Evolutionary conservation across 2,113 vertebrate species (phyloP), one percentile per base, ranked within the genome.

Genomic region (Tachycineta bicolor): DNA sequence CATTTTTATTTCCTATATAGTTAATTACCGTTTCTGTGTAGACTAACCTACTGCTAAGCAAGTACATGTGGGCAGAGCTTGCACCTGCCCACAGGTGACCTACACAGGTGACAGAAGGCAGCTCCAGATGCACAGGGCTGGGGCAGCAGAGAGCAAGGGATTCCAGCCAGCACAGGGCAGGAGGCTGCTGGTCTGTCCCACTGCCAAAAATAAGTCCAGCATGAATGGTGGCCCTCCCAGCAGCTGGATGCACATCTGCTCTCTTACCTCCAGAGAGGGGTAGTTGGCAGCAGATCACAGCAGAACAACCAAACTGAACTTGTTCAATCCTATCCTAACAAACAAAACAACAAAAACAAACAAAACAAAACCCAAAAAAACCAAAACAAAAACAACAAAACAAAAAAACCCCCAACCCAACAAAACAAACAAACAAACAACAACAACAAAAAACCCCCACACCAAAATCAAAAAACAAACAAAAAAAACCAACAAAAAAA

Each of bases 221-320:
- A 47, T 2, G 5, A 91, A 53, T 0, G 3, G 21, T 3, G 14
- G 59, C 26, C 37, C 0, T 2, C 28, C 5, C 31, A 69, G 47
- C 50, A 91, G 46, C 3, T 0, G 39, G 43, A 53, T 18, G 25
- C 15, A 6, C 3, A 3, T 43, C 55, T 44, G 58, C 20, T 26
- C 37, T 68, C 37, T 34, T 80, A 56, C 34, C 50, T 52, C 50
- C 0, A 0, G 7, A 52, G 41, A 37, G 33, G 55, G 43, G 34
- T 39, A 90, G 50, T 31, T 58, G 56, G 50, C 55, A 93, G 87
- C 79, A 95, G 52, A 74, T 53, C 21, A 7, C 90, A 96, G 93
- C 76, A 96, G 68, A 80, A 75, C 5, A 43, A 63, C 92, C 86
- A 86, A 89, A 90, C 28, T 39, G 62, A 83, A 78, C 63, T 93